Base-by-base conservation (phyloP, 2,888 invertebrate species). In the Metellina segmentata region DNA sequence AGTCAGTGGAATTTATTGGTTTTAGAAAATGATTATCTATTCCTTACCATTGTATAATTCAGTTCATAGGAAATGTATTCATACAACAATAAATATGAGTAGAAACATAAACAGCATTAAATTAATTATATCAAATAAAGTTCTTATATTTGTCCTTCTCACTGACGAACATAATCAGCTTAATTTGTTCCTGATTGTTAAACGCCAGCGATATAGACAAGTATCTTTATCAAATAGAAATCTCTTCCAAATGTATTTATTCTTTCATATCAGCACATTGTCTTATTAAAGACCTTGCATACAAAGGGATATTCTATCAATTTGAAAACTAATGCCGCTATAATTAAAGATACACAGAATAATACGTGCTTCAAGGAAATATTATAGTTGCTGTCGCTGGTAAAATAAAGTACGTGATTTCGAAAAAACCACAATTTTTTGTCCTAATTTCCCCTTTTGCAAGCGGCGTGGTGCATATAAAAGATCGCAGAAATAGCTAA, bases 401-500 rank as follows among this genome's bases (percentile, higher is more conserved):
- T 5, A 61, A 61, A 61, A 61, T 34, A 4, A 34, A 34, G 34
- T 34, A 34, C 4, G 9, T 13, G 11, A 16, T 61, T 5, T 61
- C 9, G 11, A 11, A 61, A 61, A 61, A 16, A 61, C 13, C 11
- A 0, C 61, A 61, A 16, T 79, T 79, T 79, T 79, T 70, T 49
- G 13, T 16, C 8, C 13, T 81, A 34, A 70, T 70, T 34, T 71
- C 19, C n/a, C n/a, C 9, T 61, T 71, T 71, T 49, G 49, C 8
- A 49, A 81, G n/a, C 34, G 34, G 34, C 34, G 4, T 34, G 34
- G 34, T 4, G 49, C 49, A 74, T 83, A 53, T 72, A 53, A 52
- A 49, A 52, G 52, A 74, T 83, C 34, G 16, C 74, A 53, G 34
- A 52, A 16, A 83, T 83, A 53, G 20, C 52, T 74, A 83, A 83